Evolutionary conservation across 92 coral and sea anemone species (phyloP).

Genomic region (Blastomussa wellsi): DNA sequence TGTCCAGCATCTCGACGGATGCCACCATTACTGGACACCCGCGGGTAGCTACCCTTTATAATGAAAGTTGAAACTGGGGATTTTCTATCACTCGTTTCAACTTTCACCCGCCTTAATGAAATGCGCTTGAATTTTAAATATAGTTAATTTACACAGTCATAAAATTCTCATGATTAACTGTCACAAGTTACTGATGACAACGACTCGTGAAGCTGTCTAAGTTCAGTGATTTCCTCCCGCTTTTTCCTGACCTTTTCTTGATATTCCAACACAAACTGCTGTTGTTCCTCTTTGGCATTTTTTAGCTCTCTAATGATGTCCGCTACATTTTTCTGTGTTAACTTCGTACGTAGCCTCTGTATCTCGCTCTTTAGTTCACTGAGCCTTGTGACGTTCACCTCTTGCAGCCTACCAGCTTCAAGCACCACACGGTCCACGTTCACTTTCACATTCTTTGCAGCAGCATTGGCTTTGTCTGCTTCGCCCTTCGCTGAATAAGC

Average conservation of each 20-base stretch:
- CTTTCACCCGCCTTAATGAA: background rate
- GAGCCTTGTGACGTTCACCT: slow-evolving; percentile 66
- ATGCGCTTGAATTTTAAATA: background rate
- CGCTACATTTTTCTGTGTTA: slow-evolving; percentile 57
- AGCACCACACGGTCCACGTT: slow-evolving; percentile 43
- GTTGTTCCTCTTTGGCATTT: slow-evolving; percentile 63
- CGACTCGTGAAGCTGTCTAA: slow-evolving; percentile 69
- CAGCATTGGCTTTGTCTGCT: slow-evolving; percentile 49
- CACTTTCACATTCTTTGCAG: slow-evolving; percentile 43
- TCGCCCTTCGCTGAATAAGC: slow-evolving; percentile 54
- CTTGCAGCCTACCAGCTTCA: slow-evolving; percentile 58
- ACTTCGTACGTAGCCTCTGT: slow-evolving; percentile 41
- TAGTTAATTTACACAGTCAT: background rate
- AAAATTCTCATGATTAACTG: background rate
- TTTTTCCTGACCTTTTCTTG: slow-evolving; percentile 57
- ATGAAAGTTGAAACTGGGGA: background rate
- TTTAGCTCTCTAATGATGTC: slow-evolving; percentile 44
- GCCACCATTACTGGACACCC: background rate
- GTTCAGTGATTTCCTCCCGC: slow-evolving; percentile 67
- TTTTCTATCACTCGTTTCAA: background rate
- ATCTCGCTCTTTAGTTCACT: slow-evolving; percentile 53
- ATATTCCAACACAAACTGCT: slow-evolving; percentile 56
- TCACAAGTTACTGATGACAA: slow-evolving; percentile 25
- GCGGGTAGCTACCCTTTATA: background rate
- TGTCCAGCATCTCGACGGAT: background rate